phyloP scores from a whole-genome alignment of 1,140 invertebrate species.

The Dinoponera quadriceps region DNA sequence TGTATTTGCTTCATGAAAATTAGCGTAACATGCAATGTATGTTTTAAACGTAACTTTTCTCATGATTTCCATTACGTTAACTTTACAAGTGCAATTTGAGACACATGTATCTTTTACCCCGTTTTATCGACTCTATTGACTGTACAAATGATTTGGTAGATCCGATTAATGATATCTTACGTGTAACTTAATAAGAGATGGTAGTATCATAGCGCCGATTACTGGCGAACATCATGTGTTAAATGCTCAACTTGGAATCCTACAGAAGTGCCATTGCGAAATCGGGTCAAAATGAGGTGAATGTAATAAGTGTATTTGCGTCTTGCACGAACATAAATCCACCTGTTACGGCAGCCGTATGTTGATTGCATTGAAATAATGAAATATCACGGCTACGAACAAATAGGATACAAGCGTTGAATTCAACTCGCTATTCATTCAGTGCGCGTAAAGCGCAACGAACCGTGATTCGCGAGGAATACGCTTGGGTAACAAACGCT shows the following conservation, averaged over 20 bases:
- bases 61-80: no score
- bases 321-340: constrained; percentile 21
- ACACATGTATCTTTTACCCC: no score
- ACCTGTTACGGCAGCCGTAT: neutral
- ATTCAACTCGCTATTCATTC: constrained; percentile 37
- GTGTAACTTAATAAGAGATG: no score
- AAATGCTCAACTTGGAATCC: neutral
- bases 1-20: no score
- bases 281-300: neutral
- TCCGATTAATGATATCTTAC: no score
- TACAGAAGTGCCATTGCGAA: neutral
- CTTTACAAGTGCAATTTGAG: no score
- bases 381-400: constrained; percentile 20
- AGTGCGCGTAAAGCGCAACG: constrained; percentile 6
- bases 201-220: no score
- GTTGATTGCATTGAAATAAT: constrained; percentile 14
- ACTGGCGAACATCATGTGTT: no score
- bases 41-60: no score
- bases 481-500: constrained; percentile 28
- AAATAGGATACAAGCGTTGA: constrained; percentile 19
- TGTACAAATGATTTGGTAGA: no score
- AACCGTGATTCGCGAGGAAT: constrained; percentile 32
- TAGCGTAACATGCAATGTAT: no score
- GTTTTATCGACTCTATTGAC: no score
- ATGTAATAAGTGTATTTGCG: neutral